A percentile compares a stretch with the other conserved stretches of the same genome.
These are phyloP conservation scores for Tupaia tana DNA, from an alignment of 2,113 vertebrate species.

Conservation along the genomic window DNA sequence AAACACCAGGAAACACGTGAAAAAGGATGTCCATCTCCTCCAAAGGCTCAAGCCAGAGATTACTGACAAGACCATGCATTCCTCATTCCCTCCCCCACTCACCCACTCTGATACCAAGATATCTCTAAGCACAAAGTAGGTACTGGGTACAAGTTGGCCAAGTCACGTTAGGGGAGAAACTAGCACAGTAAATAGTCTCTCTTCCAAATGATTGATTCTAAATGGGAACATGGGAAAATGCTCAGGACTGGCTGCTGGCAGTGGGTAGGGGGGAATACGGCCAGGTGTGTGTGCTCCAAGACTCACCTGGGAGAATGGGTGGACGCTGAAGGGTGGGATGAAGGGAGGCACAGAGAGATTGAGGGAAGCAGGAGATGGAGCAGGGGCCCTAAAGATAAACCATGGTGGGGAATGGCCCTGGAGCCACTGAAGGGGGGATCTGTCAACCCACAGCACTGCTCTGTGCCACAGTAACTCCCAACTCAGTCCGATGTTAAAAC, in stretches of 20 bases:
- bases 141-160: not conserved
- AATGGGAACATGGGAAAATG: not conserved
- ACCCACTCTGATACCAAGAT: not conserved
- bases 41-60: slow-evolving; percentile 9
- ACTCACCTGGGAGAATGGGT: slow-evolving; percentile 8
- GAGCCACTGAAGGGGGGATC: not conserved
- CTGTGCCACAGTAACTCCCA: not conserved
- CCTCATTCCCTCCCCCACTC: not conserved
- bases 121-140: not conserved
- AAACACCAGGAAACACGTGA: not conserved
- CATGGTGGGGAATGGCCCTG: too few relatives aligned
- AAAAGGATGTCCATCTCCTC: not conserved
- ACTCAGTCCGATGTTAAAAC: not conserved
- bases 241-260: not conserved
- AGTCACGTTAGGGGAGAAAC: not conserved
- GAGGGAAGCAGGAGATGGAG: not conserved
- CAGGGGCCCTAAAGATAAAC: not conserved
- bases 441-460: not conserved
- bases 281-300: not conserved
- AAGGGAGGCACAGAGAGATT: not conserved
- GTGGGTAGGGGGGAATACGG: not conserved
- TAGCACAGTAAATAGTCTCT: not conserved
- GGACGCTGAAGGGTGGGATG: not conserved
- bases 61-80: not conserved
- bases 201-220: not conserved